A percentile compares a stretch with the other conserved stretches of the same genome.
Conservation (phyloP, 2,797 vertebrate species). For the Fundulus diaphanus region DNA sequence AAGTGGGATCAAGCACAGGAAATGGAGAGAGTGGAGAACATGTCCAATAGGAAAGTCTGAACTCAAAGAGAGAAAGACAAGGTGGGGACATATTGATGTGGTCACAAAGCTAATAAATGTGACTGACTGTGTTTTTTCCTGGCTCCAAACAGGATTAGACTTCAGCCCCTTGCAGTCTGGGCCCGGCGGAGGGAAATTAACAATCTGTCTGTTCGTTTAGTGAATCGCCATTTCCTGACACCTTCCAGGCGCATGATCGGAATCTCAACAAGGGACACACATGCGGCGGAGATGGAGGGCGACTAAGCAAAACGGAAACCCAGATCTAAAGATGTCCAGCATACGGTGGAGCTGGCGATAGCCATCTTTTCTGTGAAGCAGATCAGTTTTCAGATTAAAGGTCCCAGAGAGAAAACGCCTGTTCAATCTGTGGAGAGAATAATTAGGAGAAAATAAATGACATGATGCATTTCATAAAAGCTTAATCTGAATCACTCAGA, state of each 20-base stretch:
- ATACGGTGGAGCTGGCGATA: not conserved
- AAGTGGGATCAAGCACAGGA: slow-evolving; percentile 4
- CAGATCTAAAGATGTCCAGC: slow-evolving; percentile 1
- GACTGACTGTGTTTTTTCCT: slow-evolving; percentile 41
- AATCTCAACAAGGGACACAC: slow-evolving; percentile 62
- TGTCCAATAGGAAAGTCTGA: slow-evolving; percentile 20
- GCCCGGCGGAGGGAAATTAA: slow-evolving; percentile 61
- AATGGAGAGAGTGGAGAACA: slow-evolving; percentile 9
- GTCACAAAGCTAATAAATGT: slow-evolving; percentile 46
- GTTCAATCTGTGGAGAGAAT: not conserved
- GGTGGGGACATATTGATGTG: slow-evolving; percentile 33
- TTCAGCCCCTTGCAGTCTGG: slow-evolving; percentile 37
- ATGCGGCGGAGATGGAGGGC: slow-evolving; percentile 9
- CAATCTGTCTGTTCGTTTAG: slow-evolving; percentile 64
- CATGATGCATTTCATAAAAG: not conserved
- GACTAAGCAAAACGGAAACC: slow-evolving; percentile 13
- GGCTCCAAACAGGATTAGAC: slow-evolving; percentile 53
- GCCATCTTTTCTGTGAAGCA: slow-evolving; percentile 17
- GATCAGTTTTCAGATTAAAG: slow-evolving; percentile 12
- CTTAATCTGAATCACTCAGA: not conserved
- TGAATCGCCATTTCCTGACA: slow-evolving; percentile 47
- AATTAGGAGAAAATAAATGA: slow-evolving; percentile 11
- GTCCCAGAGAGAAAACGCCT: not conserved
- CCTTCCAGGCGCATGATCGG: slow-evolving; percentile 43
- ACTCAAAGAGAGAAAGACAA: slow-evolving; percentile 22